Evolutionary conservation across 1,140 invertebrate species (phyloP).

Genomic region (Diabrotica undecimpunctata): DNA sequence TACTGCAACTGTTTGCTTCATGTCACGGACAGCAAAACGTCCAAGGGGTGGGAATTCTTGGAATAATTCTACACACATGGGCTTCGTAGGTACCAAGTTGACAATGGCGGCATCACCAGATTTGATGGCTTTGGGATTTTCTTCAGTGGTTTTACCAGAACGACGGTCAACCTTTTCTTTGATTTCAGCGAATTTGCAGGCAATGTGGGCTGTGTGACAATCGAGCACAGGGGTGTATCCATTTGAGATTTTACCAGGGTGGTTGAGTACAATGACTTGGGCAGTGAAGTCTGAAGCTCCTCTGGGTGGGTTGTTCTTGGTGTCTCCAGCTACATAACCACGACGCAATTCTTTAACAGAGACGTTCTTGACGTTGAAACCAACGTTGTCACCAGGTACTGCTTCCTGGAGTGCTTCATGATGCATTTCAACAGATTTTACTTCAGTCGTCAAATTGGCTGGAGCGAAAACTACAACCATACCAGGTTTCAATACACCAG

Average conservation of each 20-base stretch:
- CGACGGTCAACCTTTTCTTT: slow-evolving; percentile 91
- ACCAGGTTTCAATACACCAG: slow-evolving; percentile 91
- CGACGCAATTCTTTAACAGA: slow-evolving; percentile 90
- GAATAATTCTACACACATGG: slow-evolving; percentile 96
- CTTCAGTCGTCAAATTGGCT: slow-evolving; percentile 86
- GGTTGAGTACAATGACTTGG: slow-evolving; percentile 90
- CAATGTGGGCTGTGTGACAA: slow-evolving; percentile 94
- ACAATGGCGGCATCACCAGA: slow-evolving; percentile 95
- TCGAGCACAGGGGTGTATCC: slow-evolving; percentile 90
- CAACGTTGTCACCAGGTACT: slow-evolving; percentile 89
- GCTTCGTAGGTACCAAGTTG: slow-evolving; percentile 85
- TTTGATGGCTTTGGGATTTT: slow-evolving; percentile 82
- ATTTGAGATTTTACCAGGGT: slow-evolving; percentile 87
- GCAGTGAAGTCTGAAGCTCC: slow-evolving; percentile 79
- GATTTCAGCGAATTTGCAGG: slow-evolving; percentile 91
- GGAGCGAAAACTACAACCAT: slow-evolving; percentile 90
- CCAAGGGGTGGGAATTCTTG: slow-evolving; percentile 94
- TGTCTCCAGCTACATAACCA: slow-evolving; percentile 87
- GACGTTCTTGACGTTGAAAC: slow-evolving; percentile 95
- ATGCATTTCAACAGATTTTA: slow-evolving; percentile 96
- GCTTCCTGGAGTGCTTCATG: slow-evolving; percentile 86
- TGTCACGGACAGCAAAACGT: slow-evolving; percentile 97
- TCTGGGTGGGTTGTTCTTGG: slow-evolving; percentile 82
- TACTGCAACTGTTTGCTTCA: slow-evolving; percentile 97
- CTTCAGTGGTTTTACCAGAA: slow-evolving; percentile 78